Base-by-base conservation (phyloP, 1,140 invertebrate species). In the Melitaea cinxia region DNA sequence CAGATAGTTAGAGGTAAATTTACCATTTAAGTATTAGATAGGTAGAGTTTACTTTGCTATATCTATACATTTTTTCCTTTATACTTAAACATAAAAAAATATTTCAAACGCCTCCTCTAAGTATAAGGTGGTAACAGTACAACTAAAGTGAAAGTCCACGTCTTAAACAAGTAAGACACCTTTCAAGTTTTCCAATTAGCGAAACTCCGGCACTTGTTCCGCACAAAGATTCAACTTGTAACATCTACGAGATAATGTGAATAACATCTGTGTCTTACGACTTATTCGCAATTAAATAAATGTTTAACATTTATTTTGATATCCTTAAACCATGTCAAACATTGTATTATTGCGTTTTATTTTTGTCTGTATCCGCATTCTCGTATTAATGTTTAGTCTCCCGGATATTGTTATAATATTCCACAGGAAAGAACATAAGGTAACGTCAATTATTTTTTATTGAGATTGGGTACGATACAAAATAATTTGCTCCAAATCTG, bases 131-230 rank as follows among this genome's bases (percentile, higher is more conserved):
- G 4, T 9, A 42, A 15, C 3, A 17, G 14, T 26, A 33, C 33
- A 35, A 54, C 33, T 57, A 53, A 58, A 58, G 28, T 49, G 45
- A 56, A 47, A 58, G 56, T 19, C 39, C 39, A 17, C 26, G 23
- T 45, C 21, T 42, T 14, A 42, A 58, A 47, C 56, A 58, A 47
- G 14, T 35, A 15, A 59, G 45, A 59, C 56, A 67, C 73, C 68
- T 72, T 75, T 75, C 66, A 72, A 75, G 73, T 75, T 75, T 72
- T 72, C 73, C 73, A 75, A 75, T 75, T 75, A 75, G 53, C 61
- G 63, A 42, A 61, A 64, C 62, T 66, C 33, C 33, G 33, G 50
- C 55, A 56, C 53, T 61, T 66, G 70, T 63, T 45, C 54, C 30
- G 30, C 35, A 67, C 63, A 54, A 52, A 45, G 37, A 42, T 53